Percentiles rank a stretch among this genome's conserved stretches.
These are phyloP conservation scores for Erethizon dorsatum DNA, from an alignment of 2,797 vertebrate species.

Conservation along the genomic window DNA sequence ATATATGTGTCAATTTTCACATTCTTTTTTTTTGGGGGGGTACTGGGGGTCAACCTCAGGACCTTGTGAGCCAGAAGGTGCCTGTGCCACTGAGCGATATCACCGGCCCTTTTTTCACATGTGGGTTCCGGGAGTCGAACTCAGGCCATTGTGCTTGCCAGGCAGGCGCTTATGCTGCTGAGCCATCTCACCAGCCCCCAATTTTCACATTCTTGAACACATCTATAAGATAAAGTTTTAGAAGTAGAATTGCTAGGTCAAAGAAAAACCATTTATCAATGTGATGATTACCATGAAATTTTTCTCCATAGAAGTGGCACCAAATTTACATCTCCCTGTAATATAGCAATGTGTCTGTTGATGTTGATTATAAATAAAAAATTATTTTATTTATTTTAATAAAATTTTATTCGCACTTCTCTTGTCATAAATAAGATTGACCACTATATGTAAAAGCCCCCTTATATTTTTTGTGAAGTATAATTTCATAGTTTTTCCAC, in stretches of 20 bases:
- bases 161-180: too few species aligned
- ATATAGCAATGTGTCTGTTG: neutral
- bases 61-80: too few species aligned
- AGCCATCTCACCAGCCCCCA: neutral
- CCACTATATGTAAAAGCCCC: neutral
- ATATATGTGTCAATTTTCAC: neutral
- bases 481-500: constrained; percentile 17
- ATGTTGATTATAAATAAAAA: neutral
- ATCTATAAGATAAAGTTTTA: constrained; percentile 11
- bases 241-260: neutral
- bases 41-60: too few species aligned
- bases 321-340: neutral
- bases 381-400: neutral
- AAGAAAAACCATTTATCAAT: constrained; percentile 37
- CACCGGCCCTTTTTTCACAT: too few species aligned
- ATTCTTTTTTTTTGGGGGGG: neutral
- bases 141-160: too few species aligned
- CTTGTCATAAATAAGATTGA: neutral
- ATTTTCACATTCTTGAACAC: neutral
- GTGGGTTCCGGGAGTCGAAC: too few species aligned
- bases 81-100: too few species aligned
- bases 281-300: neutral
- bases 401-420: constrained; percentile 21
- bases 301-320: neutral
- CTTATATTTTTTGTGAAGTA: neutral